A percentile compares a stretch with the other conserved stretches of the same genome.
Conservation (phyloP, 2,888 invertebrate genomes). For the Pilophorus perplexus region DNA sequence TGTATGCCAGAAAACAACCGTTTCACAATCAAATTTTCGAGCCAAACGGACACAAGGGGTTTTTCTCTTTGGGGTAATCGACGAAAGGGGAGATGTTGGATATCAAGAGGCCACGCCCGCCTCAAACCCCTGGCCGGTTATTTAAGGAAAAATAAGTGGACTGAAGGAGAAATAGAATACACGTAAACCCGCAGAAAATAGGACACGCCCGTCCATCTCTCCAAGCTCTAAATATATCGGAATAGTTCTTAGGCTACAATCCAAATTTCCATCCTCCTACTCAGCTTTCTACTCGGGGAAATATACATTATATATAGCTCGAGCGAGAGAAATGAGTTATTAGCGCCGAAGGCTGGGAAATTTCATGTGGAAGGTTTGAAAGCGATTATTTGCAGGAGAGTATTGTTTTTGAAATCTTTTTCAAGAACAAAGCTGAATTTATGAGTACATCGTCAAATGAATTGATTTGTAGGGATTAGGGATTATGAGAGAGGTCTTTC, state of each 20-base stretch:
- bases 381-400: too few relatives aligned
- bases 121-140: conserved; percentile 17
- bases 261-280: conserved; percentile 29
- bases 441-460: too few relatives aligned
- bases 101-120: conserved; percentile 3
- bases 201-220: conserved; percentile 41
- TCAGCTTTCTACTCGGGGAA: conserved; percentile 11
- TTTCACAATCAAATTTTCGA: not conserved
- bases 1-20: not conserved
- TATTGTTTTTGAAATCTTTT: too few relatives aligned
- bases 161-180: conserved; percentile 39
- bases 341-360: too few relatives aligned
- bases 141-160: conserved; percentile 36
- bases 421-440: too few relatives aligned
- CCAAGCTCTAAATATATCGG: conserved; percentile 36
- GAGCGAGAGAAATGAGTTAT: not conserved
- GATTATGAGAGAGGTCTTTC: too few relatives aligned
- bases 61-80: not conserved
- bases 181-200: conserved; percentile 39
- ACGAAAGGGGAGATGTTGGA: conserved; percentile 13
- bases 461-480: too few relatives aligned
- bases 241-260: conserved; percentile 39
- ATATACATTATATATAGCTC: conserved; percentile 19
- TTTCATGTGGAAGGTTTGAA: too few relatives aligned
- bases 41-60: not conserved